Evolutionary conservation across 2,113 vertebrate species (phyloP).

Genomic region (Ia io): DNA sequence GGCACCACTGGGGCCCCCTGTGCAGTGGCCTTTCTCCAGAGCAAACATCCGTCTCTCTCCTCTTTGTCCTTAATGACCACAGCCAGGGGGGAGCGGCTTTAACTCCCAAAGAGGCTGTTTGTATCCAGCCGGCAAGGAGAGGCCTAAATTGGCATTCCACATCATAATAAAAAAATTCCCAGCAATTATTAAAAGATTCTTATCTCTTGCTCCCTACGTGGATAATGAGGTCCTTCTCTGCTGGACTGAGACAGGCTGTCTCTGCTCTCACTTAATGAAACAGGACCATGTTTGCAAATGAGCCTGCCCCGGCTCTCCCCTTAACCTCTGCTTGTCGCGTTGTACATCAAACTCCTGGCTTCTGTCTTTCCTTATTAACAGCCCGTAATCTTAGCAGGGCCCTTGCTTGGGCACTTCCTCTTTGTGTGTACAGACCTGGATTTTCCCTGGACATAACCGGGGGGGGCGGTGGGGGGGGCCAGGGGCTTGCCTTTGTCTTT

Average conservation of each 20-base stretch:
- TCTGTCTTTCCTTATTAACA: slow-evolving; percentile 89
- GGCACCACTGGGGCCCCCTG: slow-evolving; percentile 53
- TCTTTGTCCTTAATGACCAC: slow-evolving; percentile 83
- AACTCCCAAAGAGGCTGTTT: slow-evolving; percentile 81
- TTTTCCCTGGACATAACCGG: slow-evolving; percentile 15
- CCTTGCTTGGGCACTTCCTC: slow-evolving; percentile 83
- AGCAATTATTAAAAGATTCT: slow-evolving; percentile 91
- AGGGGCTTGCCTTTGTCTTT: slow-evolving; percentile 33
- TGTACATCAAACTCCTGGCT: slow-evolving; percentile 87
- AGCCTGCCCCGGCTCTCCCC: slow-evolving; percentile 83
- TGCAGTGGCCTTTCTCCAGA: slow-evolving; percentile 69
- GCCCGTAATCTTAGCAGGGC: slow-evolving; percentile 83
- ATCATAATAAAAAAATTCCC: slow-evolving; percentile 86
- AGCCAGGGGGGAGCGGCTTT: slow-evolving; percentile 75
- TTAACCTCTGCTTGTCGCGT: slow-evolving; percentile 88
- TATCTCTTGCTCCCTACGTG: slow-evolving; percentile 88
- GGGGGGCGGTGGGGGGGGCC: too few species aligned
- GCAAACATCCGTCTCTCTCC: slow-evolving; percentile 80
- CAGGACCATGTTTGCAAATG: slow-evolving; percentile 87
- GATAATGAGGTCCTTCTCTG: slow-evolving; percentile 90
- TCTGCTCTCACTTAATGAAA: slow-evolving; percentile 89
- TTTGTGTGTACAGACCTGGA: slow-evolving; percentile 77
- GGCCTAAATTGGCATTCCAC: slow-evolving; percentile 88
- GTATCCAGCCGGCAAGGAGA: slow-evolving; percentile 78
- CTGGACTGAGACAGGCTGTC: slow-evolving; percentile 90